A percentile compares a stretch with the other conserved stretches of the same genome.
Evolutionary conservation across 2,797 vertebrate species (phyloP).

Genomic region (Labeo calbasu): DNA sequence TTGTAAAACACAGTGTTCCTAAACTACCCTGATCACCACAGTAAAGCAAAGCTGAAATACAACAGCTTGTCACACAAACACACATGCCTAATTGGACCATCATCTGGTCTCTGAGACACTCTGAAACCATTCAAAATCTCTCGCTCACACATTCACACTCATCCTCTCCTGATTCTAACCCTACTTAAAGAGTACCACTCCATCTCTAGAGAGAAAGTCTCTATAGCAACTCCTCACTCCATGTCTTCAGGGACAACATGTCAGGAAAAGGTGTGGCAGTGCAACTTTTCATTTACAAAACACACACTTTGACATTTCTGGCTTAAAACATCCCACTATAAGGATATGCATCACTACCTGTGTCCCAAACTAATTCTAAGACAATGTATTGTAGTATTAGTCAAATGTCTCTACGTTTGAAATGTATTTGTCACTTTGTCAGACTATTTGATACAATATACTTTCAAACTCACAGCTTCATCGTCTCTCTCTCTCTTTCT

Average conservation of each 20-base stretch:
- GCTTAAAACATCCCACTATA: too few relatives aligned
- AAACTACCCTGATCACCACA: not conserved
- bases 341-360: too few relatives aligned
- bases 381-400: too few relatives aligned
- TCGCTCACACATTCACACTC: not conserved
- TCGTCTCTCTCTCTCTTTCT: too few relatives aligned
- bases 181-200: not conserved
- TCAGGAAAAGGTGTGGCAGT: not conserved
- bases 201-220: slow-evolving; percentile 19
- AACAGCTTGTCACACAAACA: not conserved
- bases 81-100: not conserved
- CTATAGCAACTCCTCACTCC: slow-evolving; percentile 22
- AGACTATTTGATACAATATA: too few relatives aligned
- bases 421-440: too few relatives aligned
- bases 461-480: too few relatives aligned
- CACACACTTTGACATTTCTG: not conserved
- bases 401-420: too few relatives aligned
- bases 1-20: not conserved
- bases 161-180: not conserved
- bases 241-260: not conserved
- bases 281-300: not conserved
- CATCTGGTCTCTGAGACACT: not conserved
- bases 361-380: too few relatives aligned
- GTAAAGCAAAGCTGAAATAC: not conserved
- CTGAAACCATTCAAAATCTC: not conserved